Percentiles rank a stretch among this genome's conserved stretches.
These are phyloP conservation scores for Malurus elegans DNA, from an alignment of 2,113 vertebrate species.

Conservation along the genomic window DNA sequence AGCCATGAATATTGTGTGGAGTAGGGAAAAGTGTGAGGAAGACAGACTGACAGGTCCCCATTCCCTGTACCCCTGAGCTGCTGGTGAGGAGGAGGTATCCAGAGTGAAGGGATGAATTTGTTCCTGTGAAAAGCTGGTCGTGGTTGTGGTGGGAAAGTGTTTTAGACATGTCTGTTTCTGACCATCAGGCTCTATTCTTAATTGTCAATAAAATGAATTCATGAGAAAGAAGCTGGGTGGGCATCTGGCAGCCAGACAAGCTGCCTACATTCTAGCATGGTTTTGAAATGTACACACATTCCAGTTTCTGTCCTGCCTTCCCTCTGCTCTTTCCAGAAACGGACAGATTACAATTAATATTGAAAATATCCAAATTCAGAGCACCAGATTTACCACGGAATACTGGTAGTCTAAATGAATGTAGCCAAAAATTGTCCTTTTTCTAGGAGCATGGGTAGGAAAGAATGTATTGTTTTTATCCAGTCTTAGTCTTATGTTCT, in stretches of 20 bases:
- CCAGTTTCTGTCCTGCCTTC: neutral
- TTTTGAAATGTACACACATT: neutral
- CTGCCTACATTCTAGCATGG: neutral
- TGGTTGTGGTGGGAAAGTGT: neutral
- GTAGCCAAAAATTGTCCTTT: neutral
- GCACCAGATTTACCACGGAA: neutral
- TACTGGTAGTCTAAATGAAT: neutral
- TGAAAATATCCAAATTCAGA: neutral
- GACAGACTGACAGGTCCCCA: rapidly evolving
- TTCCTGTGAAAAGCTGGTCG: neutral
- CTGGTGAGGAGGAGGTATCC: neutral
- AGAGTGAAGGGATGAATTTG: neutral
- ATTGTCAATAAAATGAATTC: neutral
- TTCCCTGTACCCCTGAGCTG: neutral
- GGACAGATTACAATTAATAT: neutral
- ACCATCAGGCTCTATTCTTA: neutral
- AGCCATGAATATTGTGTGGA: neutral
- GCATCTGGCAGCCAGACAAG: neutral
- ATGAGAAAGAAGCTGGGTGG: neutral
- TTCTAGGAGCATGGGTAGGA: neutral
- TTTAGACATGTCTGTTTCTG: neutral
- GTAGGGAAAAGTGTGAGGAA: neutral
- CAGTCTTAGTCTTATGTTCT: neutral
- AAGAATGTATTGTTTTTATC: neutral
- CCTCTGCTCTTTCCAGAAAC: neutral